Base-by-base conservation (phyloP, 2,888 invertebrate genomes). In the Branchipolynoe longqiensis region DNA sequence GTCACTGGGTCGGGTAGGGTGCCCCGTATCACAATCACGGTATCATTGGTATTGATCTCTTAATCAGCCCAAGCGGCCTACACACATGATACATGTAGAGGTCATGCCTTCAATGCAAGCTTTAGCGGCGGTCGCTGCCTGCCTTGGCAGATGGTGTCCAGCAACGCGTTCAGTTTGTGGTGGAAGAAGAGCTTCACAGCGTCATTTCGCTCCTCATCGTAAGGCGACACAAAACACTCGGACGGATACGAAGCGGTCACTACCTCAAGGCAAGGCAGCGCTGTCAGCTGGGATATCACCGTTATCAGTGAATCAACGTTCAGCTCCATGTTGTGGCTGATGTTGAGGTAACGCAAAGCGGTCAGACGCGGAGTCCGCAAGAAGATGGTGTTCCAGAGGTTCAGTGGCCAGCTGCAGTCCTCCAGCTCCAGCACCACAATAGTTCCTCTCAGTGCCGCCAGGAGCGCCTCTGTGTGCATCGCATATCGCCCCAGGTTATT, bases 401-500 rank as follows among this genome's bases (percentile, higher is more conserved):
- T 83, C 81, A 90, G 89, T 3, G 88, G 85, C 14, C 92, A 74
- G 22, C 84, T 83, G 83, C 90, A 90, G 33, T 91, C 91, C 85
- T 93, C 92, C 64, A 92, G 64, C 86, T 93, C 92, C 28, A 93
- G 86, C 1, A 91, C 88, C 38, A 85, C 83, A 14, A 93, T 83
- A 14, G 85, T 88, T 14, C 86, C 73, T 62, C 87, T 74, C 2
- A 89, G 64, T 6, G 87, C 84, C 6, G 40, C 83, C 22, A 92
- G 83, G 18, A 92, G 85, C 3, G 56, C 33, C 33, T 31, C 18
- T 4, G 38, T 22, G 18, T 22, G 8, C 33, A 31, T 31, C 0
- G 83, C 40, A 40, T 87, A 36, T 6, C 88, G 85, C 18, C 87
- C 86, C 4, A 92, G 69, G 48, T 87, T 87, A 88, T 93, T 93